Evolutionary conservation across 1,140 invertebrate species (phyloP), one percentile per base, ranked within the genome.

Genomic region (Temnothorax nylanderi): DNA sequence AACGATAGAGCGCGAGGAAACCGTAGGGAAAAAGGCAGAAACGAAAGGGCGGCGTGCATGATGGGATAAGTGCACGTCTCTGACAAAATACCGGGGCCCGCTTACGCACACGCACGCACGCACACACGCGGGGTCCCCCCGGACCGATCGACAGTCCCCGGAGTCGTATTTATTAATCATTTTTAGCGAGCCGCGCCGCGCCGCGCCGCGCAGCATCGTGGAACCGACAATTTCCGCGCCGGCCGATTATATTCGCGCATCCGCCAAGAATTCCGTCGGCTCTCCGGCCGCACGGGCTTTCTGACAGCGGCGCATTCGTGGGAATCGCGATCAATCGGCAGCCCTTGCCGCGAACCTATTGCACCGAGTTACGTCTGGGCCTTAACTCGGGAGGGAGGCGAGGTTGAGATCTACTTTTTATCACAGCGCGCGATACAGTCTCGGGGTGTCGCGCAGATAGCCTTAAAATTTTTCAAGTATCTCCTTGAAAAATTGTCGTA

Each of bases 21-120:
- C 80, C 69, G 80, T 84, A 74, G 67, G 78, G 67, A 74, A 74
- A 72, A 87, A 41, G 78, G 41, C 8, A 81, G 64, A 86, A 67
- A 77, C 62, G 82, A 64, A 67, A 67, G 58, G 58, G 74, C 72
- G 85, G 64, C 76, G 76, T 86, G 76, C 41, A 86, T 41, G 85
- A 86, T 86, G 85, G 84, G 76, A 86, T 86, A 86, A 86, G 85
- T 86, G 76, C 85, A 86, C 51, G 51, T 78, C 76, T 69, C 76
- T 86, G 75, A 80, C 76, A 78, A 82, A 86, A 81, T 56, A 51
- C 76, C 64, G 37, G 51, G 41, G 51, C 49, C 65, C 37, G 82
- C 65, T 72, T 88, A 85, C 74, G 82, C 85, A 72, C 82, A 72
- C 62, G 74, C 44, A 62, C 60, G 72, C 44, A 21, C 26, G n/a